Percentiles rank a stretch among this genome's conserved stretches.
phyloP scores from a whole-genome alignment of 30 jellyfish, hydroid and myxozoan species.

The Sanderia malayensis region DNA sequence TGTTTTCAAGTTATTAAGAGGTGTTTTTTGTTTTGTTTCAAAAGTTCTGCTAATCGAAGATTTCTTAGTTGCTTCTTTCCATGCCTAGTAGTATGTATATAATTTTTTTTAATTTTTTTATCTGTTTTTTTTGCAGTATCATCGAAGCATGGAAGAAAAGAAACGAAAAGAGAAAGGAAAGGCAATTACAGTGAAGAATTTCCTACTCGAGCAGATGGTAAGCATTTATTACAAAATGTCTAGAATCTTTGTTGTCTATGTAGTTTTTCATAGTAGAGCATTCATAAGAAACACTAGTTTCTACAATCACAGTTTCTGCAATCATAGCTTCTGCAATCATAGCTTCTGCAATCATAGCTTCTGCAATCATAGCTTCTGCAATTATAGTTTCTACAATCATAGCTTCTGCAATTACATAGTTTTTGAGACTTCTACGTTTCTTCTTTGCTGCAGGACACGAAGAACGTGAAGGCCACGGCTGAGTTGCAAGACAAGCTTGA shows the following conservation, averaged over 20 bases:
- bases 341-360: background rate
- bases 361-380: constrained; percentile 5
- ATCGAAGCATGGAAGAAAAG: constrained; percentile 38
- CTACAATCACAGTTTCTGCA: too few relatives aligned
- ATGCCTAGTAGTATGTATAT: background rate
- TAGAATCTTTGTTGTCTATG: too few relatives aligned
- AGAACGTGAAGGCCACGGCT: constrained; percentile 11
- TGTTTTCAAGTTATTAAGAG: too few relatives aligned
- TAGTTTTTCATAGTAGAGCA: too few relatives aligned
- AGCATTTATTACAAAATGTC: too few relatives aligned
- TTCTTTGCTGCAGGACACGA: constrained; percentile 66
- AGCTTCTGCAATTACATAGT: too few relatives aligned
- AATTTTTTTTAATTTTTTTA: background rate
- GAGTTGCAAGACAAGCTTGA: constrained; percentile 60
- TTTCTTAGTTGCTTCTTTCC: background rate
- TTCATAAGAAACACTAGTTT: too few relatives aligned
- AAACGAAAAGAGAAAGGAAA: constrained; percentile 32
- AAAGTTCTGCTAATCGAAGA: background rate
- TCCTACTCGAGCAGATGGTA: constrained; percentile 82
- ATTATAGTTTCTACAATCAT: too few relatives aligned
- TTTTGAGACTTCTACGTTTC: too few relatives aligned
- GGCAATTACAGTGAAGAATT: constrained; percentile 17
- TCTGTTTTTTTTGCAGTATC: constrained; percentile 37
- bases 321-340: background rate
- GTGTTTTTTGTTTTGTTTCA: too few relatives aligned